phyloP scores from a whole-genome alignment of 1,140 invertebrate genomes.

The Hestina assimilis region DNA sequence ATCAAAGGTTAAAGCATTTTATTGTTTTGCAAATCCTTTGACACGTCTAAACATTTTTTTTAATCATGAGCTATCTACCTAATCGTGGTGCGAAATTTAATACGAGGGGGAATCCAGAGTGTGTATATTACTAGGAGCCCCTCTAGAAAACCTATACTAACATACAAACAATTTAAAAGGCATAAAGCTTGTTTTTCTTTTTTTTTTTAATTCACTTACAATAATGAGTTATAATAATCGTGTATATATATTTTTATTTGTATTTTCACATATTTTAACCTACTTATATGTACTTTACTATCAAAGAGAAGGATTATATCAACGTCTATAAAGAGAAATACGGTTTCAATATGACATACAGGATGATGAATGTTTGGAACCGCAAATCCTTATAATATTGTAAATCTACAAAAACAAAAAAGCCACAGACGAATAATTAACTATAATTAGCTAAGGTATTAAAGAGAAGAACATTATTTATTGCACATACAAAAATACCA shows the following conservation, averaged over 20 bases:
- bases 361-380: conserved; percentile 24
- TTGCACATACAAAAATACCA: conserved; percentile 74
- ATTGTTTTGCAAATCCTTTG: conserved; percentile 32
- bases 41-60: conserved; percentile 51
- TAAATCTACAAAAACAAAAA: conserved; percentile 32
- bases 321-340: conserved; percentile 57
- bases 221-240: conserved; percentile 71
- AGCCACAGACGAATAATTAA: conserved; percentile 31
- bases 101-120: conserved; percentile 29
- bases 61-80: conserved; percentile 53
- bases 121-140: conserved; percentile 20
- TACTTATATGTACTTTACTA: conserved; percentile 71
- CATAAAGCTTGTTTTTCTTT: conserved; percentile 71
- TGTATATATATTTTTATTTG: conserved; percentile 78
- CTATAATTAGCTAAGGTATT: conserved; percentile 73
- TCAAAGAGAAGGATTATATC: conserved; percentile 72
- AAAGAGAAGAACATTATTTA: conserved; percentile 61
- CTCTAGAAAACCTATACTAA: conserved; percentile 41
- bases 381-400: conserved; percentile 37
- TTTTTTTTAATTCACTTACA: conserved; percentile 67
- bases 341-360: conserved; percentile 12
- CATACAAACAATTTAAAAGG: conserved; percentile 74
- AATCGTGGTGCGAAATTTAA: conserved; percentile 61
- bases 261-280: conserved; percentile 70
- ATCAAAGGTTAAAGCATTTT: conserved; percentile 2